A percentile compares a stretch with the other conserved stretches of the same genome.
Conservation (phyloP, 2,888 invertebrate species). For the Drosophila fungiperda region DNA sequence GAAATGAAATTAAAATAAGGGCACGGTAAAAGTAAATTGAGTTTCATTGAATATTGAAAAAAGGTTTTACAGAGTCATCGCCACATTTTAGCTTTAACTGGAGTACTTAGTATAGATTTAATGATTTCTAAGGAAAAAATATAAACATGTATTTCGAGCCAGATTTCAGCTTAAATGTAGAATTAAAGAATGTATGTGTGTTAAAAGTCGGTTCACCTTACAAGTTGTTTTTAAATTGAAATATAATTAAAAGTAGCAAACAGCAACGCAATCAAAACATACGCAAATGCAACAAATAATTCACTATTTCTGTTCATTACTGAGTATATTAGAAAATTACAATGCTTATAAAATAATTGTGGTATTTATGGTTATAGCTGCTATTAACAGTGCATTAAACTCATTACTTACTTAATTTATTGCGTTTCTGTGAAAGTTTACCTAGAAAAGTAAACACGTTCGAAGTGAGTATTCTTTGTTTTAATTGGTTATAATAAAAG, state of each 20-base stretch:
- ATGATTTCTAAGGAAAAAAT: not conserved
- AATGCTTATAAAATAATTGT: not conserved
- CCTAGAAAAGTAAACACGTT: slow-evolving; percentile 5
- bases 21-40: slow-evolving; percentile 10
- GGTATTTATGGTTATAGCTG: slow-evolving; percentile 10
- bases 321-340: not conserved
- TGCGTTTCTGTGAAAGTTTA: slow-evolving; percentile 21
- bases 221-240: not conserved
- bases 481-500: slow-evolving; percentile 10
- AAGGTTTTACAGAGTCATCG: not conserved
- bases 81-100: not conserved
- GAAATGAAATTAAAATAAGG: slow-evolving; percentile 38
- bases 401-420: slow-evolving; percentile 20
- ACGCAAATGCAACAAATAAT: not conserved
- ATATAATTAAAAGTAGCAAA: not conserved
- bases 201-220: no score
- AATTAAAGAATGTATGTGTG: not conserved
- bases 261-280: not conserved
- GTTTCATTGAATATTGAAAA: slow-evolving; percentile 12
- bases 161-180: not conserved
- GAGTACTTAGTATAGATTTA: not conserved
- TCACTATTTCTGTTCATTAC: no score
- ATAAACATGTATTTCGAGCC: not conserved
- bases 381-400: slow-evolving; percentile 40
- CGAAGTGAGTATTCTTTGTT: not conserved